Conservation (phyloP, 2,888 invertebrate species). For the Pardosa pseudoannulata region DNA sequence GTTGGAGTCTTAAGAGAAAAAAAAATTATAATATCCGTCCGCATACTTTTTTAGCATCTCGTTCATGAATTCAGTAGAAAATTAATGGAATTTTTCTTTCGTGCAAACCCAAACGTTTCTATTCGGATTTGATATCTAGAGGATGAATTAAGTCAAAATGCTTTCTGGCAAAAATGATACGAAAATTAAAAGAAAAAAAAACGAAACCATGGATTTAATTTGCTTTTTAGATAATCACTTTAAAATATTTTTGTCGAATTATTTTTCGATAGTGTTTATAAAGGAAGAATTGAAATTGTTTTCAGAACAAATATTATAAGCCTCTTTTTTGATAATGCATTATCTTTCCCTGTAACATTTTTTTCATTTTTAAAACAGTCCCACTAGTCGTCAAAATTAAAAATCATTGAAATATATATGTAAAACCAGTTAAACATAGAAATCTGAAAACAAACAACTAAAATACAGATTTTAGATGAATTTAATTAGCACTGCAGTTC, state of each 20-base stretch:
- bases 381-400: no score
- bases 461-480: no score
- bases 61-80: background rate
- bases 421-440: no score
- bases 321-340: no score
- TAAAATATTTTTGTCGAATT: background rate
- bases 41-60: background rate
- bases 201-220: background rate
- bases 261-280: background rate
- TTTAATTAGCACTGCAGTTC: no score
- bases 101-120: background rate
- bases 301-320: no score
- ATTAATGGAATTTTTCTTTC: background rate
- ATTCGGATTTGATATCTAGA: background rate
- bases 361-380: no score
- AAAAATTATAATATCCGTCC: background rate
- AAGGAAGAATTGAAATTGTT: no score
- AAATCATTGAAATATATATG: no score
- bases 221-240: background rate
- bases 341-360: no score
- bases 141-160: background rate
- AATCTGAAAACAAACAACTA: no score
- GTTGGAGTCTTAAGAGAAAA: background rate
- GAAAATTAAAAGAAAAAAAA: background rate
- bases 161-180: background rate